Evolutionary conservation across 2,113 vertebrate genomes (phyloP), one percentile per base, ranked within the genome.

Genomic region (Prionailurus bengalensis): DNA sequence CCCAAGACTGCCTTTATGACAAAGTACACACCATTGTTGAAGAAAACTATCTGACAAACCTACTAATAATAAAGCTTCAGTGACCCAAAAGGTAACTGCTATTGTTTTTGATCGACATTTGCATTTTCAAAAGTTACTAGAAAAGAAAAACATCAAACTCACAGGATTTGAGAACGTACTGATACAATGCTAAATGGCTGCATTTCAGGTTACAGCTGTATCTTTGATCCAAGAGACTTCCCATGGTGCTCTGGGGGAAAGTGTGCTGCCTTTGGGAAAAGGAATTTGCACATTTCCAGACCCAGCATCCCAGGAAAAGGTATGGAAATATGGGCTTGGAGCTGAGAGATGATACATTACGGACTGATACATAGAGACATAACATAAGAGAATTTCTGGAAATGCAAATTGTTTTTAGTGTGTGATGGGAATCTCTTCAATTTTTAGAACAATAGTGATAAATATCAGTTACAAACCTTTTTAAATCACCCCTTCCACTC

Each of bases 111-210:
- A 80, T 51, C 19, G 15, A 51, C 6, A 66, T 89, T 86, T 91
- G 23, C 10, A 96, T 84, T 88, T 96, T 89, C 31, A n/a, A 84
- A 97, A 74, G n/a, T 93, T 91, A 95, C 68, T 29, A 36, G 31
- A 91, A 93, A 21, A 94, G 71, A 29, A 74, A 68, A 93, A 87
- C 29, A 13, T 78, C 80, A 39, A 23, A 85, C 12, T 81, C 39
- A 31, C 45, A 29, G 74, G 42, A 45, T 15, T 78, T 78, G 74
- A 78, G 42, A 94, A n/a, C 23, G 16, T 12, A 4, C 19, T 74
- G 29, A 95, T 42, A 14, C 42, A 85, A 86, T 85, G 31, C 6
- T 73, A 39, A 39, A 74, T 66, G 9, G 12, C 3, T 65, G 0
- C 70, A 53, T 55, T 97, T 91, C 36, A 89, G 29, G 68, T 39